These are phyloP conservation scores for Myotis brandtii DNA, from an alignment of 2,113 vertebrate genomes.

Conservation along the genomic window DNA sequence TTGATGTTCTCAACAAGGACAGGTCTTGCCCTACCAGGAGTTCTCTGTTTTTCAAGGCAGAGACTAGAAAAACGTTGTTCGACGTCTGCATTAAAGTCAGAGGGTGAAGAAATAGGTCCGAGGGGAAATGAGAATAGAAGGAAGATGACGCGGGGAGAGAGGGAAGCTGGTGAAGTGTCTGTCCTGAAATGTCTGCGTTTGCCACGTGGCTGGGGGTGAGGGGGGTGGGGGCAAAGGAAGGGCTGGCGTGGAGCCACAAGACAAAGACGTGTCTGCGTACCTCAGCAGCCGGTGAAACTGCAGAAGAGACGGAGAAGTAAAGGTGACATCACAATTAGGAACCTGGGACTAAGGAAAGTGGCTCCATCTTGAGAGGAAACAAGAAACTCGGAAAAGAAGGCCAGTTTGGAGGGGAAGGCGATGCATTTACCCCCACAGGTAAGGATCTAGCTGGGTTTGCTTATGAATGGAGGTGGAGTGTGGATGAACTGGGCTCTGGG, in stretches of 20 bases:
- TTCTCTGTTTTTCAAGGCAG: not conserved
- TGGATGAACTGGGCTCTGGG: too few relatives aligned
- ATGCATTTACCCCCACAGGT: not conserved
- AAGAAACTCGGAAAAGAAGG: not conserved
- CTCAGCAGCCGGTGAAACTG: not conserved
- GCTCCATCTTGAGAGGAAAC: not conserved
- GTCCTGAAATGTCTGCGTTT: not conserved
- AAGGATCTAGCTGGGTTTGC: not conserved
- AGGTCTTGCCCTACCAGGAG: not conserved
- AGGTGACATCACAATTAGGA: not conserved
- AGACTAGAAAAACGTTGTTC: not conserved
- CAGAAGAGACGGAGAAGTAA: not conserved
- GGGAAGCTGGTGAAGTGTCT: not conserved
- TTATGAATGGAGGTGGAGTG: not conserved
- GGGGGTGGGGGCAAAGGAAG: not conserved
- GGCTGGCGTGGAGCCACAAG: not conserved
- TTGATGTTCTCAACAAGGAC: not conserved
- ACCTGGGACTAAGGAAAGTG: not conserved
- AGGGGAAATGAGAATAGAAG: not conserved
- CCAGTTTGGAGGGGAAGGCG: not conserved
- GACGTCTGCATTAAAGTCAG: not conserved
- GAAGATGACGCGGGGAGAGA: not conserved
- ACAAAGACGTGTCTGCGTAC: not conserved
- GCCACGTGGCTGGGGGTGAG: not conserved
- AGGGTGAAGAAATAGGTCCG: not conserved